Evolutionary conservation across 1,140 invertebrate species (phyloP), one percentile per base, ranked within the genome.

Genomic region (Trichonephila clavata): DNA sequence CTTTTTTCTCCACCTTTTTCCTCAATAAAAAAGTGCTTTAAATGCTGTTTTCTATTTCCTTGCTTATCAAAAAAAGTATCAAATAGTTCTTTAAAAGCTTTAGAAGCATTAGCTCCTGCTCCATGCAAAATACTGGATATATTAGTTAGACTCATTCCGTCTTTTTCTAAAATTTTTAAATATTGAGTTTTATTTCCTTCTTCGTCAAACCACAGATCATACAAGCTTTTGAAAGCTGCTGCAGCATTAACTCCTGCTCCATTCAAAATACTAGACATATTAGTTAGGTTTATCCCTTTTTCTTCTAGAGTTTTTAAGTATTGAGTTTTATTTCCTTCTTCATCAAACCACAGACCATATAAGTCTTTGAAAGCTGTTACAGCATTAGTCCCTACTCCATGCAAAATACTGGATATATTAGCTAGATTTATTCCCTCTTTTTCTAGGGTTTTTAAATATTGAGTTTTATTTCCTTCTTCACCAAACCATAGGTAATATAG

Each of bases 41-140:
- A 88, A 88, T 65, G 61, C 24, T 68, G 61, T 88, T 32, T 88
- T 88, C 32, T 88, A 61, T 68, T 88, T 88, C 86, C 86, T 65
- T 88, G 24, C 13, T 39, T 32, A 88, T 88, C 86, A 88, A 18
- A 90, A 39, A 39, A 39, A 39, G 32, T 32, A 32, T 71, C 10
- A 77, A 77, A 77, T 18, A 90, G 57, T 0, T 90, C 88, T 77
- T 90, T 90, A 59, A 90, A 90, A 50, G 88, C 88, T 90, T 88
- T 0, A 0, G 2, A 0, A 39, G 2, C 32, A 39, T 43, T 32
- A 65, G 86, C 61, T 88, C 24, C 68, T 77, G 65, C 88, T 5
- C 88, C 39, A 77, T 24, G 10, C n/a, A 90, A 77, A n/a, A 90
- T 90, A 77, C 88, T 90, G 2, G 88, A 77, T 24, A 90, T 77